Base-by-base conservation (phyloP, 2,797 vertebrate species). In the Sebastolobus altivelis region DNA sequence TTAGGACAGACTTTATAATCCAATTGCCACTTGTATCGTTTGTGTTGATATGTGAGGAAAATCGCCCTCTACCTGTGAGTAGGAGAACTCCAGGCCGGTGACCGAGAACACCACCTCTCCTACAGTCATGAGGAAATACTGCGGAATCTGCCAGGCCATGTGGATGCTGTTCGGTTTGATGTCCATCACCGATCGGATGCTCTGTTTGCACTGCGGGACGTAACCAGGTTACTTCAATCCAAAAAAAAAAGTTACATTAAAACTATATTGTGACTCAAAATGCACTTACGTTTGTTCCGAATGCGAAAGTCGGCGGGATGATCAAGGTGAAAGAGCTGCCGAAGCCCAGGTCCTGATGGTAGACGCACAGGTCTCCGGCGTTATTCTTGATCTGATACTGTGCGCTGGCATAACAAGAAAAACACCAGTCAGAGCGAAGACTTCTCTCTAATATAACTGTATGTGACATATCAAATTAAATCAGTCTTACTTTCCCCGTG, bases 21-120 rank as follows among this genome's bases (percentile, higher is more conserved):
- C 31, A 52, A 43, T 43, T 43, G 14, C 40, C 40, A 43, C 40
- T 20, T 49, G 46, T 9, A 49, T 9, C 20, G 18, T 49, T 52
- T 52, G 6, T n/a, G 49, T 52, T 16, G 43, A 3, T 16, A 2
- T 18, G 12, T 25, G 38, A 52, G 58, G n/a, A 52, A 12, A 74
- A 74, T 35, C 61, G 0, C 31, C 72, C 54, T 22, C 60, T 94
- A 99, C 99, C 97, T 99, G 99, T 22, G 98, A 98, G 81, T 99
- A 99, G 18, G 98, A 97, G 94, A 99, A 99, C 91, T 98, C 97
- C 85, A 99, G 85, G 13, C 99, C 99, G 0, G 98, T 99, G 82
- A 99, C 94, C 0, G 99, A 99, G 94, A 98, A 99, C 27, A 98
- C 95, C 82, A 99, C 97, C 91, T 99, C 99, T 33, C 95, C 99